phyloP scores from a whole-genome alignment of 2,888 invertebrate genomes.

The Thalpophila matura region DNA sequence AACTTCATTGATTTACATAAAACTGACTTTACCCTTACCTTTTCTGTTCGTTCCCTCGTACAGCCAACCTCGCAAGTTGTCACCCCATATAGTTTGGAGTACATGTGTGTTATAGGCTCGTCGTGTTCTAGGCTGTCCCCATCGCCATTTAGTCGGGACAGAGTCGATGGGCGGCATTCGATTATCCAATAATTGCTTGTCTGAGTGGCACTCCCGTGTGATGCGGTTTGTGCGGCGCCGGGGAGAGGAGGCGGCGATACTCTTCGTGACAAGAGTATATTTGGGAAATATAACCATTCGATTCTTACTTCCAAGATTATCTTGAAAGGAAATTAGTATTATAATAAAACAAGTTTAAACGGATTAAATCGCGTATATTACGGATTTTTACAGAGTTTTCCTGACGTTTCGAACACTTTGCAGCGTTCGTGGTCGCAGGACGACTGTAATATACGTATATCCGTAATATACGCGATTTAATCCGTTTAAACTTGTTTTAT shows the following conservation, averaged over 20 bases:
- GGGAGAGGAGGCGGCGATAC: not conserved
- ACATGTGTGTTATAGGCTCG: conserved; percentile 7
- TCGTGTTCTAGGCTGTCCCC: conserved; percentile 30
- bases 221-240: conserved; percentile 36
- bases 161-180: conserved; percentile 64
- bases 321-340: not conserved
- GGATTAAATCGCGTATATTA: too few species aligned
- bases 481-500: too few species aligned
- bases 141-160: conserved; percentile 36
- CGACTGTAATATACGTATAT: too few species aligned
- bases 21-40: not conserved
- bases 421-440: too few species aligned
- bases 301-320: too few species aligned
- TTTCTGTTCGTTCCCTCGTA: not conserved
- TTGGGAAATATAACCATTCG: not conserved
- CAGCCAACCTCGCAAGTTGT: conserved; percentile 8
- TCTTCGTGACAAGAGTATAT: not conserved
- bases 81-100: too few species aligned
- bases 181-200: conserved; percentile 71
- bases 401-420: too few species aligned
- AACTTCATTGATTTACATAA: not conserved
- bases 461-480: too few species aligned
- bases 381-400: too few species aligned
- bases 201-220: conserved; percentile 63
- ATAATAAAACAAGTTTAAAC: too few species aligned